Conservation (phyloP, 2,113 vertebrate species). For the Prinia subflava region DNA sequence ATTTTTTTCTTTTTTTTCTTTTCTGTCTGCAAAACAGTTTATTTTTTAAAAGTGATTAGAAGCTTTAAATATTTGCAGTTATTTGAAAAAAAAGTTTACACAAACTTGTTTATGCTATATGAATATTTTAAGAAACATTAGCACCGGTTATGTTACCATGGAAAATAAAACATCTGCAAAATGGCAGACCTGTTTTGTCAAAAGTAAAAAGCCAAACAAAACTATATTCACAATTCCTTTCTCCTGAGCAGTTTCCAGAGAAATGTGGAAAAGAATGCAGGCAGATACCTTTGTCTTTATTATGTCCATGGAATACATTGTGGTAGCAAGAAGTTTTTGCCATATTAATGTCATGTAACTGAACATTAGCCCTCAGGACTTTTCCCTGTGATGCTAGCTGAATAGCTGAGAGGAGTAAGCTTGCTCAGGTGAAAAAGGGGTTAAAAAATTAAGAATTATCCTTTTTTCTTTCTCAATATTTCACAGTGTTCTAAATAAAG, state of each 20-base stretch:
- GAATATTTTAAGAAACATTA: background rate
- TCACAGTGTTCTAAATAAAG: background rate
- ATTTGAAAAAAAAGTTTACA: background rate
- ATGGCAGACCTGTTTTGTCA: background rate
- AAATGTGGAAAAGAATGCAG: background rate
- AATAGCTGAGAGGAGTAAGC: background rate
- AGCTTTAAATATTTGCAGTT: background rate
- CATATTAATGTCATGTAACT: background rate
- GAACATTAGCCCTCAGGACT: background rate
- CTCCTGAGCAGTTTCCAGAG: background rate
- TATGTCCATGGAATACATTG: background rate
- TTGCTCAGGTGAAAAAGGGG: background rate
- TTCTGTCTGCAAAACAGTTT: background rate
- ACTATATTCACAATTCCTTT: background rate
- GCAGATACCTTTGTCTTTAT: background rate
- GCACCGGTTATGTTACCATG: background rate
- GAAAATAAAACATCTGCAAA: background rate
- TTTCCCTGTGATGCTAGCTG: background rate
- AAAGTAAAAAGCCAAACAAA: background rate
- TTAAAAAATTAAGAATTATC: background rate
- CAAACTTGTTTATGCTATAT: background rate
- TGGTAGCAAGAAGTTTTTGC: background rate
- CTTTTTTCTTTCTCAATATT: background rate
- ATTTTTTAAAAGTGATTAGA: background rate
- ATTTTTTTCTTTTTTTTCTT: accelerated